Evolutionary conservation across 30 jellyfish, hydroid and myxozoan genomes (phyloP).

Genomic region (Aurelia aurita complex sp. Pacific): DNA sequence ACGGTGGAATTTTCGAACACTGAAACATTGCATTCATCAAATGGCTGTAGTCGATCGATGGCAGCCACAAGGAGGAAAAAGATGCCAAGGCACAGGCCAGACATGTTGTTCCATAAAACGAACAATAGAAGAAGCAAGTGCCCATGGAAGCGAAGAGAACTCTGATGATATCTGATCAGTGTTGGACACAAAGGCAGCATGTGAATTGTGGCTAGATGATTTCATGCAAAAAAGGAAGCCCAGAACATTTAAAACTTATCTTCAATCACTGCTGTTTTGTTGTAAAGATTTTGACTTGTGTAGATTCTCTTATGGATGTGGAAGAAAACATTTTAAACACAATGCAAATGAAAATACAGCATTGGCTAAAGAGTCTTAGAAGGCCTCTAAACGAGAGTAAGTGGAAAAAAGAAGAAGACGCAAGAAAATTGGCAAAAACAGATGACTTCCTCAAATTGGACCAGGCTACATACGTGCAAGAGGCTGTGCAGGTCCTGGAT

Average conservation of each 20-base stretch:
- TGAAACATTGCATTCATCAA: neutral
- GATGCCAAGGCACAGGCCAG: neutral
- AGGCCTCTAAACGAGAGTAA: neutral
- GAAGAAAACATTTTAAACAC: neutral
- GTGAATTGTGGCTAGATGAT: slow-evolving; percentile 5
- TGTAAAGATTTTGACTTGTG: slow-evolving; percentile 3
- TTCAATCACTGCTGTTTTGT: slow-evolving; percentile 30
- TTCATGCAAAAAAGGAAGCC: neutral
- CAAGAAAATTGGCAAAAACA: slow-evolving; percentile 3
- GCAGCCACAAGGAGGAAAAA: neutral
- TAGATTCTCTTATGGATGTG: neutral
- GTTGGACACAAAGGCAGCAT: too few relatives aligned
- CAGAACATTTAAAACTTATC: slow-evolving; percentile 36
- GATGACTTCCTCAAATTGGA: slow-evolving; percentile 3
- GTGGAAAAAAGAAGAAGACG: slow-evolving; percentile 9
- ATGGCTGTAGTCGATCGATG: neutral
- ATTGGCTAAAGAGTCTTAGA: neutral
- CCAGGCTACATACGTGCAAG: neutral
- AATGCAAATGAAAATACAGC: neutral
- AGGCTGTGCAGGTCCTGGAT: neutral
- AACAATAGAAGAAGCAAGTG: neutral
- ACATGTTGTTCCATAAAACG: neutral
- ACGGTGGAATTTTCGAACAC: neutral
- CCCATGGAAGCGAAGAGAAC: too few relatives aligned
- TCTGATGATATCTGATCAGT: too few relatives aligned